Evolutionary conservation across 2,113 vertebrate genomes (phyloP).

Genomic region (Eurystomus gularis): DNA sequence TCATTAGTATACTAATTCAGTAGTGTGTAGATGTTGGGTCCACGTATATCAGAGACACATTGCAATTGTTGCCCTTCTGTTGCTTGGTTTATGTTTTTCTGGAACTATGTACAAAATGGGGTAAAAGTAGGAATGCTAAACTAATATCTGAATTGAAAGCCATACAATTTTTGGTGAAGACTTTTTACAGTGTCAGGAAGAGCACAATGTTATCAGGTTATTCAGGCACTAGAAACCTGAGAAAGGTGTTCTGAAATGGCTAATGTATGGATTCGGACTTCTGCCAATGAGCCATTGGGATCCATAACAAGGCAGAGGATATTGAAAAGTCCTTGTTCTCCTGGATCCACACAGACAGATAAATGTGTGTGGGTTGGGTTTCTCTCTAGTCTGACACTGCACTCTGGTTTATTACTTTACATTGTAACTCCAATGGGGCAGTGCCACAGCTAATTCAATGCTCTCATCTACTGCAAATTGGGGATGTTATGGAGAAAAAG

Average conservation of each 20-base stretch:
- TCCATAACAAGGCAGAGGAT: neutral
- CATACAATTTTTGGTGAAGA: neutral
- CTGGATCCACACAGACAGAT: neutral
- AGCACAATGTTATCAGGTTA: neutral
- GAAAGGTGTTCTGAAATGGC: neutral
- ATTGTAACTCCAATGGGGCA: neutral
- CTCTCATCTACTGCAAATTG: neutral
- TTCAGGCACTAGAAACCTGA: neutral
- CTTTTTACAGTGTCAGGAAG: neutral
- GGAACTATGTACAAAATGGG: neutral
- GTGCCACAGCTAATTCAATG: neutral
- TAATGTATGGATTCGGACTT: neutral
- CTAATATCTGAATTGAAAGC: neutral
- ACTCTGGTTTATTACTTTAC: neutral
- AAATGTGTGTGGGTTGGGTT: neutral
- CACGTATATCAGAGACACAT: neutral
- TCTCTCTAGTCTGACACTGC: neutral
- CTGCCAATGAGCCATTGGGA: neutral
- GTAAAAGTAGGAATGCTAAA: neutral
- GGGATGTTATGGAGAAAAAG: neutral
- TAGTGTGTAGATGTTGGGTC: constrained; percentile 33
- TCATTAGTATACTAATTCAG: constrained; percentile 47
- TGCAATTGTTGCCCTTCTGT: neutral
- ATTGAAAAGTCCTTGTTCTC: neutral
- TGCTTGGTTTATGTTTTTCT: neutral